A percentile compares a stretch with the other conserved stretches of the same genome.
These are phyloP conservation scores for Ciconia maguari DNA, from an alignment of 2,113 vertebrate genomes.

Conservation along the genomic window DNA sequence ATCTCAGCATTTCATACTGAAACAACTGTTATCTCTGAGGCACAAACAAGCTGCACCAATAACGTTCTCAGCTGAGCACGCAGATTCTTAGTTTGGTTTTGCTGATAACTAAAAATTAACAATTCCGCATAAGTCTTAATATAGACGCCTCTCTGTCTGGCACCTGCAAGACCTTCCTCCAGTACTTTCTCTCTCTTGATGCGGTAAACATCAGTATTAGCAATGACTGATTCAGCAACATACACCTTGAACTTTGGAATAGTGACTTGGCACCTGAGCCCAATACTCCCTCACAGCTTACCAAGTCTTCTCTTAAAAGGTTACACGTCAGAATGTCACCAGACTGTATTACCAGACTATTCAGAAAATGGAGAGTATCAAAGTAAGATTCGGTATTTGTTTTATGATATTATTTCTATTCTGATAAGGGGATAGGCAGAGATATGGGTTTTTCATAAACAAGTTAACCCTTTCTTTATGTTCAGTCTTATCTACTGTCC, in stretches of 20 bases:
- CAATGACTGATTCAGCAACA: not conserved
- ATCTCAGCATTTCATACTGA: not conserved
- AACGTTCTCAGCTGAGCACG: not conserved
- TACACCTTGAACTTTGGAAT: not conserved
- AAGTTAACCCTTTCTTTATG: not conserved
- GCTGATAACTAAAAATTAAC: constrained; percentile 40
- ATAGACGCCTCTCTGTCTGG: not conserved
- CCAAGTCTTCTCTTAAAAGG: not conserved
- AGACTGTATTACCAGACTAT: not conserved
- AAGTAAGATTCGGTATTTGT: not conserved
- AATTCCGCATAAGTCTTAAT: constrained; percentile 18
- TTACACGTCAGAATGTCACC: not conserved
- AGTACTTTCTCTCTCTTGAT: not conserved
- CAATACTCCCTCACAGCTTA: not conserved
- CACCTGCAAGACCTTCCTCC: not conserved
- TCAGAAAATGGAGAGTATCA: not conserved
- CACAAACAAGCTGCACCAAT: not conserved
- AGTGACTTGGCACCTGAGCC: not conserved
- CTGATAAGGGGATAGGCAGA: not conserved
- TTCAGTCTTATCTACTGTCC: not conserved
- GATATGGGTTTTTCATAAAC: not conserved
- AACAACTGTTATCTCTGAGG: not conserved
- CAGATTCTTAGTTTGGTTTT: constrained; percentile 40
- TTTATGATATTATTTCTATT: not conserved
- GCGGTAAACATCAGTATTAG: not conserved